Evolutionary conservation across 1,140 invertebrate genomes (phyloP), one percentile per base, ranked within the genome.

Genomic region (Polyergus mexicanus): DNA sequence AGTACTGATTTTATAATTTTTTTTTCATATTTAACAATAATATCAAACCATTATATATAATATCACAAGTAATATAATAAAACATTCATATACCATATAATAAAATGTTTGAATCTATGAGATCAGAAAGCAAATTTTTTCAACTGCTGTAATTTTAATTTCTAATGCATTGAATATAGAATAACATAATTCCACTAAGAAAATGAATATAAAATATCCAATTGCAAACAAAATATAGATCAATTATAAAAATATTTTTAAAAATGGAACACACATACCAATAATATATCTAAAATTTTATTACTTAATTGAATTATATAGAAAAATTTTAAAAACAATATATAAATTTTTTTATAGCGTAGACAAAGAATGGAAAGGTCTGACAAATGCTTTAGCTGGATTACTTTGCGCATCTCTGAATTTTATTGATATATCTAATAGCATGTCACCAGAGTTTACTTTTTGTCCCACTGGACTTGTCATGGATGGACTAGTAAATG

Each of bases 371-470:
- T 99, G 99, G 99, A 97, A 97, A 90, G 97, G 97, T 86, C 94
- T 99, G 54, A 98, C 98, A 69, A 98, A 98, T 93, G 97, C 98
- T 0, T 95, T 99, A 32, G 98, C 98, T 47, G 99, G 99, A 6
- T 96, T 99, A 1, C 97, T 99, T 66, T 99, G 99, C 96, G 98
- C 98, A 32, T 99, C 99, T 1, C 95, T 99, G 7, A 99, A 99
- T 95, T 99, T 99, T 93, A 98, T 99, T 84, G 98, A 99, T 95
- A 95, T 95, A n/a, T 97, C 97, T 22, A 98, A 98, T 87, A 99
- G 98, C 41, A 96, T 99, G 47, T 97, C 96, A 65, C 99, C 99
- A 16, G 96, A 97, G 92, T 97, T 97, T 94, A 97, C 97, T 80
- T 97, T 99, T 90, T 96, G 97, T 87, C 99, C 98, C 13, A 95